Conservation (phyloP, 2,888 invertebrate species). For the Eudemis profundana region DNA sequence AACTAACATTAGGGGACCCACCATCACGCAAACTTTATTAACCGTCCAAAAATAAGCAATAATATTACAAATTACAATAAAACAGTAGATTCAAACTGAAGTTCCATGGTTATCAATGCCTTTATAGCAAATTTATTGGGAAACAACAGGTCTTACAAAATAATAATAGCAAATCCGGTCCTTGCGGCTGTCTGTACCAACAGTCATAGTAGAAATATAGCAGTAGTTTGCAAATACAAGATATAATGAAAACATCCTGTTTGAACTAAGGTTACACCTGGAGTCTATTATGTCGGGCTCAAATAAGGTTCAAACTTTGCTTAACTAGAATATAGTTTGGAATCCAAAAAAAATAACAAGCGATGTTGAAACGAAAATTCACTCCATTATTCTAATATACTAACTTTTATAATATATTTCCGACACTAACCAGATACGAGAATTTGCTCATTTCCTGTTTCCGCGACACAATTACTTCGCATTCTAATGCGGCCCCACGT, state of each 20-base stretch:
- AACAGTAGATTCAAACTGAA: too few species aligned
- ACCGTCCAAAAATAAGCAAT: too few species aligned
- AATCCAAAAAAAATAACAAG: too few species aligned
- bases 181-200: not conserved
- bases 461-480: not conserved
- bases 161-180: not conserved
- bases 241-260: not conserved
- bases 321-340: too few species aligned
- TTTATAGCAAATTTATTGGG: not conserved
- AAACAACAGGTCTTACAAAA: not conserved
- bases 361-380: not conserved
- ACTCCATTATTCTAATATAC: not conserved
- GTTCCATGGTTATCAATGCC: too few species aligned
- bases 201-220: not conserved
- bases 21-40: too few species aligned
- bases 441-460: not conserved
- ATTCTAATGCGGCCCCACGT: conserved; percentile 38
- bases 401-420: not conserved
- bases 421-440: not conserved
- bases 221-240: not conserved
- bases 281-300: too few species aligned
- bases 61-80: too few species aligned
- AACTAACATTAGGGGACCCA: too few species aligned
- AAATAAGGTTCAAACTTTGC: not conserved
- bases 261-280: too few species aligned